phyloP scores from a whole-genome alignment of 2,113 vertebrate species.

The Casuarius casuarius region DNA sequence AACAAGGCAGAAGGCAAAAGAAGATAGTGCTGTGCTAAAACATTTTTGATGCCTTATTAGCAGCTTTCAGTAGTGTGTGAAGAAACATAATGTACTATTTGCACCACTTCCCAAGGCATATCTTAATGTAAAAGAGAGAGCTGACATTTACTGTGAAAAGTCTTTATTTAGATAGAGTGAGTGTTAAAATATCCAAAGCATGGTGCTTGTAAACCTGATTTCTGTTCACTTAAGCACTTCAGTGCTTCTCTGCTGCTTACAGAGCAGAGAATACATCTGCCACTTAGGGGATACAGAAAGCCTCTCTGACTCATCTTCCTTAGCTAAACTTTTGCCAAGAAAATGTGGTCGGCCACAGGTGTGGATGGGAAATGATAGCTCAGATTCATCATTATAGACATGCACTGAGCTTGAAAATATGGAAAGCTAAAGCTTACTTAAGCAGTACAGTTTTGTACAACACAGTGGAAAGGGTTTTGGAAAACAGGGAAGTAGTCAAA shows the following conservation, averaged over 20 bases:
- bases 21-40: conserved; percentile 6
- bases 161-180: conserved; percentile 37
- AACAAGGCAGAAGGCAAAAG: neutral
- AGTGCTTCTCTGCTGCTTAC: neutral
- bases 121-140: conserved; percentile 6
- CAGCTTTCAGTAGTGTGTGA: conserved; percentile 36
- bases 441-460: neutral
- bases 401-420: neutral
- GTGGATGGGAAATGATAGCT: neutral
- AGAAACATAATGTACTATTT: conserved; percentile 29
- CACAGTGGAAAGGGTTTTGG: neutral
- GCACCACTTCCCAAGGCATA: neutral
- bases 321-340: conserved; percentile 23
- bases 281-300: neutral
- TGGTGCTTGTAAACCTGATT: conserved; percentile 33
- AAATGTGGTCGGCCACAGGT: neutral
- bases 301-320: conserved; percentile 3
- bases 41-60: conserved; percentile 19
- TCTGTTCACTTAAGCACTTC: conserved; percentile 47
- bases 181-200: conserved; percentile 44
- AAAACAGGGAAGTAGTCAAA: neutral
- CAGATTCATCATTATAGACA: neutral
- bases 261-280: neutral
- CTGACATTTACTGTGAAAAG: conserved; percentile 45
- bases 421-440: neutral